Percentiles rank a stretch among this genome's conserved stretches.
These are phyloP conservation scores for Drepanosiphum platanoidis DNA, from an alignment of 2,888 invertebrate genomes.

Conservation along the genomic window DNA sequence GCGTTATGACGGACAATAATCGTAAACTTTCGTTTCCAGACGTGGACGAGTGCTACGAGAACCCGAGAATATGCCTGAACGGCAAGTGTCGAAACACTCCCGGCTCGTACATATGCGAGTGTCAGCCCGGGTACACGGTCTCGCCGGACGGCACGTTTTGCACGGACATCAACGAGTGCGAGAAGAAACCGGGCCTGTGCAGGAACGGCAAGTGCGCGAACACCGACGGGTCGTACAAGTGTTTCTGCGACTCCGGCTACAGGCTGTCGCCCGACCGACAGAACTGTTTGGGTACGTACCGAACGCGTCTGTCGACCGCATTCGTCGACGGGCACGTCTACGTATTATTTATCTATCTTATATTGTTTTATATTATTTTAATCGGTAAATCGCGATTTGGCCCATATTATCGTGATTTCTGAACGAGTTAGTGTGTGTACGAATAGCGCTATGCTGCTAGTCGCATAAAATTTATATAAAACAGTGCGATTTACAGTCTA, in stretches of 20 bases:
- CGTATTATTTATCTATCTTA: too few species aligned
- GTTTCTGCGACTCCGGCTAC: slow-evolving; percentile 77
- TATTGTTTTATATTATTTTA: too few species aligned
- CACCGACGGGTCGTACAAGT: slow-evolving; percentile 77
- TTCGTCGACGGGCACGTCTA: neutral
- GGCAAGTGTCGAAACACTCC: slow-evolving; percentile 83
- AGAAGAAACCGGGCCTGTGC: slow-evolving; percentile 68
- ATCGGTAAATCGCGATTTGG: too few species aligned
- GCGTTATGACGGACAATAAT: too few species aligned
- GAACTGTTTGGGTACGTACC: slow-evolving; percentile 73
- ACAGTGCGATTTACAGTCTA: too few species aligned
- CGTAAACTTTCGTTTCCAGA: slow-evolving; percentile 69
- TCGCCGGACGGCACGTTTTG: slow-evolving; percentile 77
- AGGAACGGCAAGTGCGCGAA: slow-evolving; percentile 77
- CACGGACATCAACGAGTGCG: slow-evolving; percentile 74
- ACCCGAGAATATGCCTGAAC: slow-evolving; percentile 79
- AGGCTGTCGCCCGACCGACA: slow-evolving; percentile 73
- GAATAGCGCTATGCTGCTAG: too few species aligned
- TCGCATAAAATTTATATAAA: too few species aligned
- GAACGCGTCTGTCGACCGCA: neutral
- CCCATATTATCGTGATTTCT: too few species aligned
- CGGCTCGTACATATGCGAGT: slow-evolving; percentile 83
- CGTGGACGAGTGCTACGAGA: slow-evolving; percentile 77
- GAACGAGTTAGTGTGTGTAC: too few species aligned
- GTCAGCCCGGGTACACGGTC: slow-evolving; percentile 81